Conservation (phyloP, 2,797 vertebrate genomes). For the Myotis planiceps region DNA sequence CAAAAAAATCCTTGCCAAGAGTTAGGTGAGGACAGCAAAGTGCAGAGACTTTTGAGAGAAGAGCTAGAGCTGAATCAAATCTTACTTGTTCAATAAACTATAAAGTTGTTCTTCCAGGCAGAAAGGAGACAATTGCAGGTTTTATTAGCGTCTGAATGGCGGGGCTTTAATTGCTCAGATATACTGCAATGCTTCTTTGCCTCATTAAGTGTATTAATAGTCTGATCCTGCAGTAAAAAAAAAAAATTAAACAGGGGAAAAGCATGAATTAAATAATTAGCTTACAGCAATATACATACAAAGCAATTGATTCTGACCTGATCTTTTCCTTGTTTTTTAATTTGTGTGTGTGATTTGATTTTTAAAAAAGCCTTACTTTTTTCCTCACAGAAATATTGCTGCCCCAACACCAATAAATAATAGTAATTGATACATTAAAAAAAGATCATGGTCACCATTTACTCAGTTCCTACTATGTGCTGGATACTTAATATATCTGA, state of each 20-base stretch:
- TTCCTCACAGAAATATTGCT: not conserved
- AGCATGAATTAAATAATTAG: conserved; percentile 51
- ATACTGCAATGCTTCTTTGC: conserved; percentile 59
- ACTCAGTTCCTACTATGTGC: not conserved
- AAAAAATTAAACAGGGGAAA: conserved; percentile 49
- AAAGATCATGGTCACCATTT: not conserved
- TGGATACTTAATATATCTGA: not conserved
- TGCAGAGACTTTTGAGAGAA: conserved; percentile 35
- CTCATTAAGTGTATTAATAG: conserved; percentile 72
- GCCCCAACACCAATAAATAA: not conserved
- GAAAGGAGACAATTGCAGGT: conserved; percentile 58
- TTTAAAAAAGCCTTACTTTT: not conserved
- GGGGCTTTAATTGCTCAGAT: conserved; percentile 67
- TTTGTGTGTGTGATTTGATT: conserved; percentile 11
- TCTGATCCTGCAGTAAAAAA: conserved; percentile 54
- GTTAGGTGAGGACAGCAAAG: not conserved
- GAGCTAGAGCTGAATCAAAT: conserved; percentile 44
- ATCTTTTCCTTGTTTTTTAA: not conserved
- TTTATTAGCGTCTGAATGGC: conserved; percentile 70
- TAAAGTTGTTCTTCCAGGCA: conserved; percentile 59
- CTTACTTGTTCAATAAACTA: conserved; percentile 59
- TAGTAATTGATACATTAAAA: not conserved
- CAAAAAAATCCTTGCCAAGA: conserved; percentile 13
- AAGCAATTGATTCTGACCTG: conserved; percentile 21
- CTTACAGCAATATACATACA: not conserved